phyloP scores from a whole-genome alignment of 2,113 vertebrate genomes.

The Choloepus hoffmanni region DNA sequence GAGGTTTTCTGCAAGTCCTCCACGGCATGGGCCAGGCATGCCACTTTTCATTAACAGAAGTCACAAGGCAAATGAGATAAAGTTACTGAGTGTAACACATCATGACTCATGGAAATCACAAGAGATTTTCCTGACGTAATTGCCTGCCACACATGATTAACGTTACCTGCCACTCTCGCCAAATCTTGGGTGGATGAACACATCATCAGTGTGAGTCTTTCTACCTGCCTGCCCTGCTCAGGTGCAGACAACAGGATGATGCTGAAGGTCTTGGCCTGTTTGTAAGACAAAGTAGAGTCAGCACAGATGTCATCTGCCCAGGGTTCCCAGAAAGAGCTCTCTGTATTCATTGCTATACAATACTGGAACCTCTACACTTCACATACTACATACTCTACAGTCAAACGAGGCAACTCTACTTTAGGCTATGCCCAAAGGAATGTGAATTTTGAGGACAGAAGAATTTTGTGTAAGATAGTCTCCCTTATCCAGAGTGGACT shows the following conservation, averaged over 20 bases:
- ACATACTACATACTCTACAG: not conserved
- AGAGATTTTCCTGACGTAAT: not conserved
- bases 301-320: not conserved
- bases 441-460: not conserved
- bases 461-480: not conserved
- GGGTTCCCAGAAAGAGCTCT: not conserved
- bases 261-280: not conserved
- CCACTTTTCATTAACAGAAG: not conserved
- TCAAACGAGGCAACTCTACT: not conserved
- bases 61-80: not conserved
- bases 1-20: not conserved
- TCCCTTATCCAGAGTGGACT: not conserved
- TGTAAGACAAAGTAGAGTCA: not conserved
- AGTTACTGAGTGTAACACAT: not conserved
- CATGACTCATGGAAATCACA: not conserved
- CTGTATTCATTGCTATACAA: not conserved
- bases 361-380: not conserved
- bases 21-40: not conserved
- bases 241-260: not conserved
- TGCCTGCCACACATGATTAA: not conserved
- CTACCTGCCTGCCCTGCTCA: not conserved
- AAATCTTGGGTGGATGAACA: rapidly evolving
- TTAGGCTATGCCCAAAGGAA: not conserved
- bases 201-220: not conserved
- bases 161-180: not conserved